Evolutionary conservation across 2,888 invertebrate species (phyloP).

Genomic region (Aleiodes alternator): DNA sequence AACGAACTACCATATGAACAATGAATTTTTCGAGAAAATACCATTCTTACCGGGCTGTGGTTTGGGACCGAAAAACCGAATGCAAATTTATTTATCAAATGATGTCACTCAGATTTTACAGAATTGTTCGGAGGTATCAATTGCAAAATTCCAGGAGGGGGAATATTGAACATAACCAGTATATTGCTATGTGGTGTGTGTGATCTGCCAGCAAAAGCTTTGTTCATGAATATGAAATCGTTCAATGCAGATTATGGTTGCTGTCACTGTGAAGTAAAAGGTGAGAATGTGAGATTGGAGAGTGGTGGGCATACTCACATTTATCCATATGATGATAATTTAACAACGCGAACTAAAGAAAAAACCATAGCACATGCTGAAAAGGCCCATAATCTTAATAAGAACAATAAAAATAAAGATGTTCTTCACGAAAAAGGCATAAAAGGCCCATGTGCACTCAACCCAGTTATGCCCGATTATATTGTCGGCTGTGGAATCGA

Average conservation of each 20-base stretch:
- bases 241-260: slow-evolving; percentile 9
- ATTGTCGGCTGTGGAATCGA: slow-evolving; percentile 46
- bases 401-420: background rate
- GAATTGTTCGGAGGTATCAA: slow-evolving; percentile 1
- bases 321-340: no score
- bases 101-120: slow-evolving; percentile 12
- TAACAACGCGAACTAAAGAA: background rate
- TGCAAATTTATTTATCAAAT: slow-evolving; percentile 38
- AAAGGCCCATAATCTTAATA: background rate
- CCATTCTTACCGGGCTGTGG: slow-evolving; percentile 38
- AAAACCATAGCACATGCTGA: slow-evolving; percentile 4
- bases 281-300: no score
- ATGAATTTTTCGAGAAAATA: slow-evolving; percentile 33
- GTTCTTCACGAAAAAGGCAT: slow-evolving; percentile 31
- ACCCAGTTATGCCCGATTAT: slow-evolving; percentile 50
- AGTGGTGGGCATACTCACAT: background rate
- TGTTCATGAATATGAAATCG: slow-evolving; percentile 11
- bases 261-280: no score
- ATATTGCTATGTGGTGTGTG: no score
- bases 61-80: slow-evolving; percentile 36
- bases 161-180: no score
- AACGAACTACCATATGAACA: slow-evolving; percentile 41
- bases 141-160: background rate
- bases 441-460: slow-evolving; percentile 47
- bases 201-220: no score